Base-by-base conservation (phyloP, 2,888 invertebrate species). In the Agrenia bidenticulata region DNA sequence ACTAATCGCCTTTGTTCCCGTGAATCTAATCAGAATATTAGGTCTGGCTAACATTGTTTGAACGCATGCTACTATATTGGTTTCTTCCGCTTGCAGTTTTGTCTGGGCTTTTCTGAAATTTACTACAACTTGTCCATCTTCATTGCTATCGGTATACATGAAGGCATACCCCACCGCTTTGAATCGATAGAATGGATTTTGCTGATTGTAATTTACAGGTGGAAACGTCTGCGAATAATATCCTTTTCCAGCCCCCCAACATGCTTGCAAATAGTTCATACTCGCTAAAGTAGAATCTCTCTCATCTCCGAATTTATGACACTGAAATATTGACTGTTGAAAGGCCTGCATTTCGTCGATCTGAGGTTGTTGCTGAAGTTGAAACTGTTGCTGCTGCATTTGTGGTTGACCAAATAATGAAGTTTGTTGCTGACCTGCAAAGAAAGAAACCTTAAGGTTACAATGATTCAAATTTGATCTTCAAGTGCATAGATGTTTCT, bases 151-250 rank as follows among this genome's bases (percentile, higher is more conserved):
- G 2, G 88, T 87, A 0, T 94, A 92, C 73, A 96, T 85, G 21
- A 89, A 86, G 74, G 91, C 93, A 79, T 97, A 98, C 0, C 94
- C 94, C 61, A 98, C 90, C 0, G 95, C 91, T 81, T 96, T 98
- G 79, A 98, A 95, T 50, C 93, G 86, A 78, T 94, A 96, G 57
- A 94, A 87, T 0, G 92, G 92, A 80, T 97, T 97, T 77, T 92
- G 89, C 62, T 90, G 88, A 55, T 88, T 90, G 72, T 95, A 87
- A 62, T 91, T 90, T 5, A 95, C 85, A 0, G 93, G 88, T 1
- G 87, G 88, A 5, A 88, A 88, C 74, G 85, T 87, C 59, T 87
- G 85, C 39, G 87, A 88, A 79, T 90, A 94, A 79, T 88, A 93
- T 0, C 88, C 86, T 78, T 84, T 83, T 78, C 94, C 95, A 15